phyloP scores from a whole-genome alignment of 2,797 vertebrate species.

The Brachyrhaphis roseni region DNA sequence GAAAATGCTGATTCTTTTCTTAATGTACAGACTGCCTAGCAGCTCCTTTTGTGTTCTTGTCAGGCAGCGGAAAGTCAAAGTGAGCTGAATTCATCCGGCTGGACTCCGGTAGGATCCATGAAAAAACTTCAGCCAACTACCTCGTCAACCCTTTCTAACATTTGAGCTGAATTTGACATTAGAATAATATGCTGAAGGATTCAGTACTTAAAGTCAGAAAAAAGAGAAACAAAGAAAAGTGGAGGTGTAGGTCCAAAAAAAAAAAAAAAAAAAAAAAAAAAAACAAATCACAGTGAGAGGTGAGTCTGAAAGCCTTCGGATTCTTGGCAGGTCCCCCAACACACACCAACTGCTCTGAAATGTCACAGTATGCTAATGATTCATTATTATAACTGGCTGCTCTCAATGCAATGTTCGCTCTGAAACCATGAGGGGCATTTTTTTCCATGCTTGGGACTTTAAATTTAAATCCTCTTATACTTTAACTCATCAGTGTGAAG shows the following conservation, averaged over 20 bases:
- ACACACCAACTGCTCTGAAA: slow-evolving; percentile 10
- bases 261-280: neutral
- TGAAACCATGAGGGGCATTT: neutral
- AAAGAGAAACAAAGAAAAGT: neutral
- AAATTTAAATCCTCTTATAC: slow-evolving; percentile 4
- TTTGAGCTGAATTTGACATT: neutral
- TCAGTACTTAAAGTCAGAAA: neutral
- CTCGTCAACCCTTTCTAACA: neutral
- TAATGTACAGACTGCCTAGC: no score
- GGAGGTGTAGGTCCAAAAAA: neutral
- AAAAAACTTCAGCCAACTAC: neutral
- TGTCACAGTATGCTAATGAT: slow-evolving; percentile 27
- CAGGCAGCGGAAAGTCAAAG: neutral
- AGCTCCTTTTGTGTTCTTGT: neutral
- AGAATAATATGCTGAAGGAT: neutral
- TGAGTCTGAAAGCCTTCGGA: slow-evolving; percentile 11
- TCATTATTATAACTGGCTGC: slow-evolving; percentile 35
- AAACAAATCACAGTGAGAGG: slow-evolving; percentile 4
- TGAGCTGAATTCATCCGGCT: neutral
- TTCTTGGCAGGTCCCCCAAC: neutral
- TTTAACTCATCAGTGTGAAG: slow-evolving; percentile 7
- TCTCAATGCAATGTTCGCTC: neutral
- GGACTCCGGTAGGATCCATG: neutral
- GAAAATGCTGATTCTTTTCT: neutral
- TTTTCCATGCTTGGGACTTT: neutral